Percentiles rank a stretch among this genome's conserved stretches.
Evolutionary conservation across 2,888 invertebrate species (phyloP).

Genomic region (Rosalia funebris): DNA sequence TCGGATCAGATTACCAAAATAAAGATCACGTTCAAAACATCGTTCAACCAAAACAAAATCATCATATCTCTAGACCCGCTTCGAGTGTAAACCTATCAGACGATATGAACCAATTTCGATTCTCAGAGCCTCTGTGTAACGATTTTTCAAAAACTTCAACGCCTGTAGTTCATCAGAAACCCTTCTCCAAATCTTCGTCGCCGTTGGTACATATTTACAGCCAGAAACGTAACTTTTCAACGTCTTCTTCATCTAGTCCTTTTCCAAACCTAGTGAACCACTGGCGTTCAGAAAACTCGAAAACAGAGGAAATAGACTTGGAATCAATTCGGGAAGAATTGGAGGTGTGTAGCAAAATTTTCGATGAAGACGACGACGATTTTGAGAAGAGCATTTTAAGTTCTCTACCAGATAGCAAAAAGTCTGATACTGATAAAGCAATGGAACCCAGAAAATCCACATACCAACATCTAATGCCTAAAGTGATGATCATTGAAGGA

Average conservation of each 20-base stretch:
- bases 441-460: conserved; percentile 1
- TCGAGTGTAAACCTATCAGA: conserved; percentile 16
- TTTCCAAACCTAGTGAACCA: no score
- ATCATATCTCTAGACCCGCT: not conserved
- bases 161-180: conserved; percentile 9
- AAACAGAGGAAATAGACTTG: conserved; percentile 1
- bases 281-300: not conserved
- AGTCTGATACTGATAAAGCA: conserved; percentile 7
- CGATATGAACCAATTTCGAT: conserved; percentile 18
- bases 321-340: conserved; percentile 40
- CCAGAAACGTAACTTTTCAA: conserved; percentile 2
- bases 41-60: not conserved
- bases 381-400: not conserved
- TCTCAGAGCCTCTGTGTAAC: conserved; percentile 23
- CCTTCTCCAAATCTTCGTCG: not conserved
- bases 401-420: not conserved
- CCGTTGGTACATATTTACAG: conserved; percentile 11
- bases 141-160: conserved; percentile 36
- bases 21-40: not conserved
- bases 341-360: conserved; percentile 33
- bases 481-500: conserved; percentile 39
- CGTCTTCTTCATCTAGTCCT: conserved; percentile 1
- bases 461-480: conserved; percentile 37
- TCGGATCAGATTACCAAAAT: not conserved
- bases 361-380: conserved; percentile 20